These are phyloP conservation scores for Zeuzera pyrina DNA, from an alignment of 2,888 invertebrate genomes.

Conservation along the genomic window DNA sequence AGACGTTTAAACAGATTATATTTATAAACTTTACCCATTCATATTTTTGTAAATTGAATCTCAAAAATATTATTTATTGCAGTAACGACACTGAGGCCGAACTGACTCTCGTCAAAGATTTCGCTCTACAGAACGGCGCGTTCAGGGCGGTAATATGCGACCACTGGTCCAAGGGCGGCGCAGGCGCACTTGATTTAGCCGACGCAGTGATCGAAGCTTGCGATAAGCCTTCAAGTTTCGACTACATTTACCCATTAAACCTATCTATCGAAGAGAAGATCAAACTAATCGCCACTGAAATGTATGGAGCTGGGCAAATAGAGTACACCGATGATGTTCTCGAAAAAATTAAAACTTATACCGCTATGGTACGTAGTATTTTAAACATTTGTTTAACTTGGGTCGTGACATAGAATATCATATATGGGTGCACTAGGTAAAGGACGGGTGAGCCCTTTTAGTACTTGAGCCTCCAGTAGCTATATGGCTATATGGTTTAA, in stretches of 20 bases:
- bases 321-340: slow-evolving; percentile 82
- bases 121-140: slow-evolving; percentile 85
- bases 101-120: slow-evolving; percentile 81
- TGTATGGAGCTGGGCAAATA: slow-evolving; percentile 96
- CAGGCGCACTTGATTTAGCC: slow-evolving; percentile 89
- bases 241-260: slow-evolving; percentile 80
- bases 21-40: too few species aligned
- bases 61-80: slow-evolving; percentile 15
- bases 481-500: too few species aligned
- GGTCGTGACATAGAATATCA: too few species aligned
- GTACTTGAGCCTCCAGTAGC: too few species aligned
- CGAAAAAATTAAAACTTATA: slow-evolving; percentile 79
- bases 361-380: slow-evolving; percentile 84
- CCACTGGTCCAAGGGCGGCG: slow-evolving; percentile 93
- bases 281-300: slow-evolving; percentile 87
- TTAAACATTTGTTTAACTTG: too few species aligned
- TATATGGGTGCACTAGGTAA: too few species aligned
- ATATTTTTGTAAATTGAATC: neutral
- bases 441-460: too few species aligned
- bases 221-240: slow-evolving; percentile 73
- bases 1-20: too few species aligned
- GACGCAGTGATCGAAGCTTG: slow-evolving; percentile 89
- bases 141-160: slow-evolving; percentile 88
- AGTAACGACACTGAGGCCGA: slow-evolving; percentile 91
- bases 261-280: slow-evolving; percentile 89